These are phyloP conservation scores for Polyommatus iphigenia DNA, from an alignment of 2,888 invertebrate genomes.

Conservation along the genomic window DNA sequence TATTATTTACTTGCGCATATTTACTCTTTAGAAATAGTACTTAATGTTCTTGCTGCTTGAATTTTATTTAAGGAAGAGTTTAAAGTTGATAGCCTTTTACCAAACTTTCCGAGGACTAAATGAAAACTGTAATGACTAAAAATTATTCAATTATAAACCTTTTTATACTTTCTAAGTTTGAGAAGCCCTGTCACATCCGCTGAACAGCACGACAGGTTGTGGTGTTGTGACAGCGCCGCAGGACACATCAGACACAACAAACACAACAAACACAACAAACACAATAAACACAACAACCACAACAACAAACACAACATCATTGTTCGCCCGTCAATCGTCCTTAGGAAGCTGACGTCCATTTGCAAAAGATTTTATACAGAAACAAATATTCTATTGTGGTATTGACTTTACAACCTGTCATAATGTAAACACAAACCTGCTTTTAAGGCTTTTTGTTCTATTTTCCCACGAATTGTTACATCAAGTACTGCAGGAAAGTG, in stretches of 20 bases:
- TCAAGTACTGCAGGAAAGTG: neutral
- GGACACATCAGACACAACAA: slow-evolving; percentile 46
- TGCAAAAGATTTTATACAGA: slow-evolving; percentile 14
- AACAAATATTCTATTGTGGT: slow-evolving; percentile 15
- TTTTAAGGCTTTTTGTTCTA: neutral
- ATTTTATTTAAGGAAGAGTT: no score
- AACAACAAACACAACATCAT: slow-evolving; percentile 29
- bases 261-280: slow-evolving; percentile 29
- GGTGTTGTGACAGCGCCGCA: slow-evolving; percentile 70
- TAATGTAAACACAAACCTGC: neutral
- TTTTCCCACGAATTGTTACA: neutral
- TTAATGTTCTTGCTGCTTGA: no score
- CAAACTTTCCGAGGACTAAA: no score
- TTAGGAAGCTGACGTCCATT: slow-evolving; percentile 22
- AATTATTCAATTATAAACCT: no score
- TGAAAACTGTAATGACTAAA: no score
- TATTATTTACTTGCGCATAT: no score
- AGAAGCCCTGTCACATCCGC: slow-evolving; percentile 47
- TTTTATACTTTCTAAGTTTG: slow-evolving; percentile 46
- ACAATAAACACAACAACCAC: slow-evolving; percentile 27
- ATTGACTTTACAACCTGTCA: slow-evolving; percentile 18
- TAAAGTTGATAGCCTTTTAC: no score
- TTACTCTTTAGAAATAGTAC: no score
- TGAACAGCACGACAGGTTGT: slow-evolving; percentile 57
- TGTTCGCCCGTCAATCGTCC: slow-evolving; percentile 35